A percentile compares a stretch with the other conserved stretches of the same genome.
phyloP scores from a whole-genome alignment of 2,797 vertebrate genomes.

The Pogoniulus pusillus region DNA sequence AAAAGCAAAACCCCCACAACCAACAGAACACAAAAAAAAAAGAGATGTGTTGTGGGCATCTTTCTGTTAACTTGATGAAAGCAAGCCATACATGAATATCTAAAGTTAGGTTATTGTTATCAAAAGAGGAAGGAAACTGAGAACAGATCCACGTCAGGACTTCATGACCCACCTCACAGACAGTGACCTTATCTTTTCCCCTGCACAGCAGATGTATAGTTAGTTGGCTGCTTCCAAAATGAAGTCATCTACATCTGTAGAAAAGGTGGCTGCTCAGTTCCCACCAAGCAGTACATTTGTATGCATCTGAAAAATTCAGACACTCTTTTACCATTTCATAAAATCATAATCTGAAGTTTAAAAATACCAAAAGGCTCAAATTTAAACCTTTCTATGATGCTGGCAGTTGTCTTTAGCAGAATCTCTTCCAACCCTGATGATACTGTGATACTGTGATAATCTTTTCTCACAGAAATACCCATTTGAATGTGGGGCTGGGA shows the following conservation, averaged over 20 bases:
- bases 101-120: slow-evolving; percentile 23
- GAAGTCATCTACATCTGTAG: neutral
- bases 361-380: slow-evolving; percentile 1
- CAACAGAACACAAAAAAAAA: neutral
- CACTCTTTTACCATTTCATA: neutral
- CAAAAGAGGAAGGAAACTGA: slow-evolving; percentile 37
- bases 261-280: neutral
- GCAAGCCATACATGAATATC: slow-evolving; percentile 5
- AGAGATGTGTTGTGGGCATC: neutral
- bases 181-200: slow-evolving; percentile 34
- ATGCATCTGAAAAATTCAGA: neutral
- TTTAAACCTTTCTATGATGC: neutral
- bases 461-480: neutral
- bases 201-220: neutral
- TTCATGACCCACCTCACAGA: slow-evolving; percentile 49
- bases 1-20: too few species aligned
- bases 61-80: slow-evolving; percentile 15
- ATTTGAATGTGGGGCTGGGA: neutral
- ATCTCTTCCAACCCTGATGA: too few species aligned
- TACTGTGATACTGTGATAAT: too few species aligned
- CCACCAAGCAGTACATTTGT: neutral
- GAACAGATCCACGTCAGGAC: neutral
- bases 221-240: neutral
- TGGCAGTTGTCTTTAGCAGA: neutral
- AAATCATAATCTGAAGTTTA: neutral